These are phyloP conservation scores for Pegoplata infirma DNA, from an alignment of 2,888 invertebrate genomes.

Conservation along the genomic window DNA sequence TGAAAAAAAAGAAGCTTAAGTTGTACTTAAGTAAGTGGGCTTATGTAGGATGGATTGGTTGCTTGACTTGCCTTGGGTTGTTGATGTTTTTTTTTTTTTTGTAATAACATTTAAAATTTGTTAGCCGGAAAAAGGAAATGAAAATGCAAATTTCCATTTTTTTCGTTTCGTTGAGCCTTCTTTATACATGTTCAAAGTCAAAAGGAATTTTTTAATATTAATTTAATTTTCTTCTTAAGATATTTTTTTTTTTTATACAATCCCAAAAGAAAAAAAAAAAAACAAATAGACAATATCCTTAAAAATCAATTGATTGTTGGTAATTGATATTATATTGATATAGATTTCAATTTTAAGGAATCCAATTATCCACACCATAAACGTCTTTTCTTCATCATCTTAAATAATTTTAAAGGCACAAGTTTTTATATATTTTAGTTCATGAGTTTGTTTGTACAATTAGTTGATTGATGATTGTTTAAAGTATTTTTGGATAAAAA, in stretches of 20 bases:
- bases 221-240: conserved; percentile 8
- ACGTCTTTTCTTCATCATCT: no score
- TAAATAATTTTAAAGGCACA: no score
- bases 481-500: no score
- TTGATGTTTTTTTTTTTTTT: background rate
- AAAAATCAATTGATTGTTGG: conserved; percentile 33
- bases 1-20: background rate
- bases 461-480: no score
- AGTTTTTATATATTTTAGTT: no score
- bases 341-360: background rate
- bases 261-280: background rate
- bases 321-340: conserved; percentile 16
- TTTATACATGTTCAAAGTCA: background rate
- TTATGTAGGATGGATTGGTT: background rate
- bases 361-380: background rate
- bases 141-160: conserved; percentile 25
- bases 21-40: background rate
- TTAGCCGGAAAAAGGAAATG: conserved; percentile 28
- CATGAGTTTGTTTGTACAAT: no score
- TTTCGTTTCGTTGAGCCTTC: background rate
- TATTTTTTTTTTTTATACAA: background rate
- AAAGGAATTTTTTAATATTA: conserved; percentile 16
- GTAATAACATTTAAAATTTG: conserved; percentile 33
- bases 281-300: background rate
- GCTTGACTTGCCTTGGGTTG: no score